These are phyloP conservation scores for Agrotis puta DNA, from an alignment of 2,888 invertebrate species.

Conservation along the genomic window DNA sequence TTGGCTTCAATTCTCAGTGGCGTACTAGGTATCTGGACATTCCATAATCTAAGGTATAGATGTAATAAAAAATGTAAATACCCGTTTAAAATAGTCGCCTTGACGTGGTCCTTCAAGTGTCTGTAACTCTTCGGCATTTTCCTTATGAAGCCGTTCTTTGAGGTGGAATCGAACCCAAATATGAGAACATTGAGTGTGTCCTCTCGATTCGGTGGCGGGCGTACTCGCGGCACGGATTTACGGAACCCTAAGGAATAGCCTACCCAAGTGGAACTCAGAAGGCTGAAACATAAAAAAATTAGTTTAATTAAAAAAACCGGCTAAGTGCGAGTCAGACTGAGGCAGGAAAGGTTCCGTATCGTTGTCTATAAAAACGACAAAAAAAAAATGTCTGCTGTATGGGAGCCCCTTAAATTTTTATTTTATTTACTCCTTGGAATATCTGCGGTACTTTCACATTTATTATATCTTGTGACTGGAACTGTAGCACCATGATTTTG, in stretches of 20 bases:
- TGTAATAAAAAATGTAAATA: slow-evolving; percentile 32
- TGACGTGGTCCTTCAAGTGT: slow-evolving; percentile 90
- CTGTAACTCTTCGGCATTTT: slow-evolving; percentile 94
- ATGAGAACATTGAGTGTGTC: slow-evolving; percentile 93
- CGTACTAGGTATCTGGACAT: too few species aligned
- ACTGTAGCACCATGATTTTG: too few species aligned
- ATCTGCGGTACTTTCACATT: too few species aligned
- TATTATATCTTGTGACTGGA: too few species aligned
- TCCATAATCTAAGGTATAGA: too few species aligned
- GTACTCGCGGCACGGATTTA: slow-evolving; percentile 52
- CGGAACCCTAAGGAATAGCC: slow-evolving; percentile 79
- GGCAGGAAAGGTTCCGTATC: too few species aligned
- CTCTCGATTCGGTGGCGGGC: slow-evolving; percentile 62
- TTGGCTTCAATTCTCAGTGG: too few species aligned
- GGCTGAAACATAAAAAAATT: slow-evolving; percentile 60
- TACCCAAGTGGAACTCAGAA: slow-evolving; percentile 74
- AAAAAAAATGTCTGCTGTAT: too few species aligned
- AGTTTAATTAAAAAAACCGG: not conserved
- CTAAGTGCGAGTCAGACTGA: too few species aligned
- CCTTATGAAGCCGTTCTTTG: slow-evolving; percentile 95
- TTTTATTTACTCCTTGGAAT: too few species aligned
- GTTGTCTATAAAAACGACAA: too few species aligned
- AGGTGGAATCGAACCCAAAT: slow-evolving; percentile 97
- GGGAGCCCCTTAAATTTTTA: too few species aligned
- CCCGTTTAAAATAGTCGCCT: slow-evolving; percentile 64